Base-by-base conservation (phyloP, 1,140 invertebrate species). In the Stratiolaelaps scimitus region DNA sequence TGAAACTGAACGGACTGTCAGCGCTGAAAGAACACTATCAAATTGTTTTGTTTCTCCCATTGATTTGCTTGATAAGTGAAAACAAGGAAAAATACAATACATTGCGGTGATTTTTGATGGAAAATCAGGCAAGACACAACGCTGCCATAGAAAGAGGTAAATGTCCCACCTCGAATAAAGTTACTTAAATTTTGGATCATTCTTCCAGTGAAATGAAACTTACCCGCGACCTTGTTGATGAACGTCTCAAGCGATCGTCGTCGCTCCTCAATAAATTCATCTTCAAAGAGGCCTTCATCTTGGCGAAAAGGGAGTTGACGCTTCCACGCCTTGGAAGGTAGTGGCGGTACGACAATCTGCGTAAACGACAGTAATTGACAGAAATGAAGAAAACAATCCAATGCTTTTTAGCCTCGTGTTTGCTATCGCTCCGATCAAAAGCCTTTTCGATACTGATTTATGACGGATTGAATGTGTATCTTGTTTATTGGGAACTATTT, bases 231-330 rank as follows among this genome's bases (percentile, higher is more conserved):
- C 30, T 98, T 99, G 79, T 99, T 99, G 71, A 99, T 87, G 79
- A 99, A 99, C 72, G 87, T 81, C 83, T 99, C 96, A 68, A 99
- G 79, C 68, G 92, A 92, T 84, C 96, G 97, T 75, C 93, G 84
- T 72, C 96, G 83, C 71, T 98, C 92, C 79, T 99, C 96, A 74
- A 99, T 98, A 78, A 99, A 99, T 73, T 94, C 92, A 76, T 98
- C 94, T 77, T 99, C 96, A 79, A 94, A 99, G 72, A 99, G 95
- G 64, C 96, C 95, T 83, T 99, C 95, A 76, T 99, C 95, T 10
- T 86, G 85, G 73, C 95, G 81, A 77, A 99, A 98, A 47, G 96
- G 95, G 76, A 99, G 83, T 76, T 98, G 94, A 75, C 92, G 81
- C 79, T 98, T 98, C 83, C 94, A 87, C 20, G 94, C 93, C 83